These are phyloP conservation scores for Microctonus aethiopoides DNA, from an alignment of 2,888 invertebrate species.

Conservation along the genomic window DNA sequence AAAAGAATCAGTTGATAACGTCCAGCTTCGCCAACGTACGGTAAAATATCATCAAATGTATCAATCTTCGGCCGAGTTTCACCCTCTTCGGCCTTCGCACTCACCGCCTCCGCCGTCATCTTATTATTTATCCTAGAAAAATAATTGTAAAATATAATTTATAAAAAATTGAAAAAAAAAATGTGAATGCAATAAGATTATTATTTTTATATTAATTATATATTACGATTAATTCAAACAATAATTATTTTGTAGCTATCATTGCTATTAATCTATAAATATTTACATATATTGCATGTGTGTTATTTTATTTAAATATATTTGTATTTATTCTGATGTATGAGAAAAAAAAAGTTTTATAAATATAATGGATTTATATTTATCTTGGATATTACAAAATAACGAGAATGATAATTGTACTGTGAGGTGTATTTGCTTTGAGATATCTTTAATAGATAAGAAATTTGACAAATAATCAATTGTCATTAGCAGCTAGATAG, in stretches of 20 bases:
- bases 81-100: slow-evolving; percentile 55
- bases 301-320: background rate
- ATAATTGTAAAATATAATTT: background rate
- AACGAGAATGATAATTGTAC: background rate
- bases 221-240: background rate
- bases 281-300: background rate
- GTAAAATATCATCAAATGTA: slow-evolving; percentile 63
- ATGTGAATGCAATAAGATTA: background rate
- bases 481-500: too few species aligned
- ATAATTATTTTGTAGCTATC: too few species aligned
- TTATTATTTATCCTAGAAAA: slow-evolving; percentile 39
- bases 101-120: slow-evolving; percentile 58
- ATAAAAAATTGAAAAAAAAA: background rate
- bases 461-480: too few species aligned
- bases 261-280: background rate
- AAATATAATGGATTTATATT: background rate
- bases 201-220: too few species aligned
- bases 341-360: background rate
- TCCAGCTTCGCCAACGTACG: slow-evolving; percentile 63
- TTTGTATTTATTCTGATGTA: background rate
- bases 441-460: background rate
- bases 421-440: background rate
- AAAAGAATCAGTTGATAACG: slow-evolving; percentile 63
- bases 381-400: background rate
- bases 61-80: slow-evolving; percentile 53